phyloP scores from a whole-genome alignment of 2,888 invertebrate species.

The Norana najaformis region DNA sequence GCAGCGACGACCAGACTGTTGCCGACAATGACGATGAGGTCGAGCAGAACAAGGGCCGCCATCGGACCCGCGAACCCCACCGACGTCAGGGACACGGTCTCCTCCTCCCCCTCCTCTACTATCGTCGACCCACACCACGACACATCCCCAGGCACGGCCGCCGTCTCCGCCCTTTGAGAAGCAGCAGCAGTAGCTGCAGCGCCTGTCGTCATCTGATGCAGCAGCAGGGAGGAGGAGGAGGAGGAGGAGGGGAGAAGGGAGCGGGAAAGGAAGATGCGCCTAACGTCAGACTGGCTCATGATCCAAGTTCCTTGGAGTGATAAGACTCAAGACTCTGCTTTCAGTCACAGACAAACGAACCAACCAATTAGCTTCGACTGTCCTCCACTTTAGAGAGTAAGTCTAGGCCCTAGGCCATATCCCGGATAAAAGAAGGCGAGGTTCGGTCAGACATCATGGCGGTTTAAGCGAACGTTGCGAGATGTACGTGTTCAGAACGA shows the following conservation, averaged over 20 bases:
- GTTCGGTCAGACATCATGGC: no score
- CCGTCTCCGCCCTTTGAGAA: not conserved
- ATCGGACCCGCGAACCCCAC: slow-evolving; percentile 34
- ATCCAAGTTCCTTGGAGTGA: not conserved
- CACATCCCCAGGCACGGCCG: not conserved
- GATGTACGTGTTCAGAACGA: no score
- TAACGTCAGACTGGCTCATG: not conserved
- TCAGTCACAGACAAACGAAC: not conserved
- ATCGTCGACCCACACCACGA: not conserved
- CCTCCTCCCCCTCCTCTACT: not conserved
- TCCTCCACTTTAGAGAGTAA: not conserved
- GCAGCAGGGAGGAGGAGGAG: not conserved
- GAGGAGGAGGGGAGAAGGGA: not conserved
- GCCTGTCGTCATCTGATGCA: not conserved
- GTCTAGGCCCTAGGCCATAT: no score
- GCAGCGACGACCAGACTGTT: slow-evolving; percentile 91
- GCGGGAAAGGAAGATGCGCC: not conserved
- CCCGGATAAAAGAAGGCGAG: no score
- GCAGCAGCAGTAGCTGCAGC: not conserved
- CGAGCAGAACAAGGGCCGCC: slow-evolving; percentile 67
- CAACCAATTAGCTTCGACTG: not conserved
- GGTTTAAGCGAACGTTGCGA: no score
- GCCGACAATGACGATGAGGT: slow-evolving; percentile 85
- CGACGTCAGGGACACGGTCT: not conserved
- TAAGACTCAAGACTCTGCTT: not conserved